Evolutionary conservation across 2,888 invertebrate species (phyloP), one percentile per base, ranked within the genome.

Genomic region (Zaprionus lineosus): DNA sequence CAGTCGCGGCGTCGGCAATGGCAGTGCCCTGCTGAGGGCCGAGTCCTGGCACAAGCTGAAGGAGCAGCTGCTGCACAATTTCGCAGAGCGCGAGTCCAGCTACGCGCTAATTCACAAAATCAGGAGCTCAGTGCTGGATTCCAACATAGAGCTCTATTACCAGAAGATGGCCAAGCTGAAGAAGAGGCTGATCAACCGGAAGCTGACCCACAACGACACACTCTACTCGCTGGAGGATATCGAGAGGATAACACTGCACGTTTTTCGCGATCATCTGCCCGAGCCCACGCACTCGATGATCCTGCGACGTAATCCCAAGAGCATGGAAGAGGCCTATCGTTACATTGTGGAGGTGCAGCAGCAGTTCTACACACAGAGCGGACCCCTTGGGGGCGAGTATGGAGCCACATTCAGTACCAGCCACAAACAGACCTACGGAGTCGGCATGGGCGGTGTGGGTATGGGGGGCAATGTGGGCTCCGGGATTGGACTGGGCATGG

Each of bases 301-400:
- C 21, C 15, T 81, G 46, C 64, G 81, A 0, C 51, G 81, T n/a
- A 81, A 81, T 36, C 84, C 81, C 1, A 83, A 78, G 36, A 73
- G 67, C 73, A 83, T 81, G 86, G 81, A 81, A 74, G 86, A 83
- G 58, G 81, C 81, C 48, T 81, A 81, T 43, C 84, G 86, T 37
- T 81, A 81, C 15, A 83, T 81, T 8, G 81, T 83, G 8, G 81
- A 81, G 58, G 86, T 81, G 12, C 81, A 81, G 8, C 81, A 81
- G 11, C 81, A 81, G 34, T 81, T 79, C 56, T 81, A 81, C 21
- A 81, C 81, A 0, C 81, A 81, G 37, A 79, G 86, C 12, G 81
- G 81, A 1, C 79, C 86, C 0, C 37, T 85, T 9, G 81, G 65
- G 3, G 70, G 65, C 0, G 81, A 81, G 9, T 66, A 77, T 8